Conservation (phyloP, 2,888 invertebrate genomes). For the Dione juno region DNA sequence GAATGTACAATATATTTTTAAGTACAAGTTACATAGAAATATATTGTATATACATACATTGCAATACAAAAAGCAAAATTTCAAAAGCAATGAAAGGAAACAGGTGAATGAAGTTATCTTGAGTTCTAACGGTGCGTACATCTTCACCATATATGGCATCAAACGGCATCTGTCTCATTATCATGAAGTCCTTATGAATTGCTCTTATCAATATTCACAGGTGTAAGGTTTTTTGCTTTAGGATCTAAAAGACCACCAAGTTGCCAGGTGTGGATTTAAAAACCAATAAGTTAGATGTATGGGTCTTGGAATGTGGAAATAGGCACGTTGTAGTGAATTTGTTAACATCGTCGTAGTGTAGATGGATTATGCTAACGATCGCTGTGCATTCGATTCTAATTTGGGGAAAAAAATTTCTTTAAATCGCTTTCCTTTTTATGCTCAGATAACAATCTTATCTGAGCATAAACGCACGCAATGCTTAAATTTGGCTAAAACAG, state of each 20-base stretch:
- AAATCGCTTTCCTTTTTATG: no score
- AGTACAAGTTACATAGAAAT: neutral
- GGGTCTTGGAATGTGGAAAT: constrained; percentile 11
- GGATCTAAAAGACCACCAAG: constrained; percentile 50
- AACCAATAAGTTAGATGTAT: constrained; percentile 41
- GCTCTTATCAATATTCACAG: constrained; percentile 53
- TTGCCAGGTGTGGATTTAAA: constrained; percentile 73
- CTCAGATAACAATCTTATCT: no score
- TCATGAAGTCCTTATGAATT: constrained; percentile 34
- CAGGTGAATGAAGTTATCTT: constrained; percentile 39
- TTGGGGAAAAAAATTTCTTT: neutral
- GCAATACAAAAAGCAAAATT: neutral
- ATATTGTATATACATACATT: constrained; percentile 5
- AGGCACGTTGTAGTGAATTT: neutral
- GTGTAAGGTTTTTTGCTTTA: constrained; percentile 64
- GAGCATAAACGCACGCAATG: no score
- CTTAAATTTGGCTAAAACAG: no score
- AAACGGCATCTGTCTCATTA: constrained; percentile 41
- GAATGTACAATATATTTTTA: neutral
- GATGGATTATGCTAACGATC: neutral
- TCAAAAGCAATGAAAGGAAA: constrained; percentile 32
- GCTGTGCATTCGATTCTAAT: neutral
- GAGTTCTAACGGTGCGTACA: constrained; percentile 39
- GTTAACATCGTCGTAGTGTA: neutral
- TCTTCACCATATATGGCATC: constrained; percentile 35